phyloP scores from a whole-genome alignment of 2,888 invertebrate genomes.

The Chrysolina oricalcia region DNA sequence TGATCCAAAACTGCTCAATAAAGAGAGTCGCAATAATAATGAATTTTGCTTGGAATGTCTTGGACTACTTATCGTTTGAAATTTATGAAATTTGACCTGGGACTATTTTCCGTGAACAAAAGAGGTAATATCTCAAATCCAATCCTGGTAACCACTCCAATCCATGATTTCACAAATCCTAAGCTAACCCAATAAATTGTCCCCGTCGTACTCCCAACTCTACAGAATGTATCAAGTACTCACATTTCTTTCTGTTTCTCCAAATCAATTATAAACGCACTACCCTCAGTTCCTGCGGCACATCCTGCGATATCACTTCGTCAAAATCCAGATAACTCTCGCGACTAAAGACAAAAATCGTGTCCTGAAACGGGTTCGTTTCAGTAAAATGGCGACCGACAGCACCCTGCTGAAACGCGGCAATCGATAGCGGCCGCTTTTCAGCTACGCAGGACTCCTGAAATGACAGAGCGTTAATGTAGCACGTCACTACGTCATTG shows the following conservation, averaged over 20 bases:
- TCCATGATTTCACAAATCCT: no score
- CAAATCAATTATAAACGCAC: not conserved
- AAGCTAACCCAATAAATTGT: not conserved
- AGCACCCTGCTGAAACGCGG: conserved; percentile 64
- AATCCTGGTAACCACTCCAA: no score
- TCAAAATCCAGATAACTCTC: conserved; percentile 17
- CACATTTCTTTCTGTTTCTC: conserved; percentile 13
- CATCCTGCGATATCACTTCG: conserved; percentile 52
- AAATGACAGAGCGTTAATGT: conserved; percentile 39
- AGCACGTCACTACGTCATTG: conserved; percentile 14
- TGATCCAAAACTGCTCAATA: no score
- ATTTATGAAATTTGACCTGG: no score
- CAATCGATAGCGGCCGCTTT: conserved; percentile 66
- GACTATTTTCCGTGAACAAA: no score
- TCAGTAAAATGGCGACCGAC: conserved; percentile 66
- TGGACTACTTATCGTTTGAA: no score
- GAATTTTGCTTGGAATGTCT: no score
- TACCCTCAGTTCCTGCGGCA: conserved; percentile 41
- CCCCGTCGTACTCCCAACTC: not conserved
- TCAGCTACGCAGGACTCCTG: conserved; percentile 63
- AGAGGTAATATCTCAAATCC: no score
- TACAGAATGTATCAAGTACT: not conserved
- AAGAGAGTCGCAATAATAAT: no score
- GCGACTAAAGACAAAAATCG: conserved; percentile 17
- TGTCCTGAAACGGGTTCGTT: conserved; percentile 48